Base-by-base conservation (phyloP, 2,888 invertebrate species). In the Apamea anceps region DNA sequence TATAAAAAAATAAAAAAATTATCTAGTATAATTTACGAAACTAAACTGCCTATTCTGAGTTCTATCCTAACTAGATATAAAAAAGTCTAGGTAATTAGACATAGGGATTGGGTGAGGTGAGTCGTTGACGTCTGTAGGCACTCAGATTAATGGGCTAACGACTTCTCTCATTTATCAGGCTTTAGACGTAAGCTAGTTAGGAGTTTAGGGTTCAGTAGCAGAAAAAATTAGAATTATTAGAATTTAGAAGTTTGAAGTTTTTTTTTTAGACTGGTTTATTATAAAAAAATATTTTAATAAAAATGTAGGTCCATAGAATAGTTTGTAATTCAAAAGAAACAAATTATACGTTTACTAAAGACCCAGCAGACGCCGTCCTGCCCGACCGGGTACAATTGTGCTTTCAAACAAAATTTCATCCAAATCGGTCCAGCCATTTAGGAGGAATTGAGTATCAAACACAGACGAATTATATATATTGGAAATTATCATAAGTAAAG, bases 141-240 rank as follows among this genome's bases (percentile, higher is more conserved):
- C 84, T 84, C 21, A 84, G 72, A 80, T 72, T 84, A 80, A 75
- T 77, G 62, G 28, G 63, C 57, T 80, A 84, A 85, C 42, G 81
- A 84, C 81, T 85, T 42, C 77, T 28, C 81, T 81, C 85, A 81
- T 84, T 84, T 85, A 84, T 84, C 84, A 84, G 48, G 62, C 73
- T 73, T 65, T 78, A 72, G 57, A 70, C 60, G 51, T 28, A 48
- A 37, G 28, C 72, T 63, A 66, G 68, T 70, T 70, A 73, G 8
- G 15, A 78, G 68, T 65, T 83, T 21, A 83, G 82, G 78, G 72
- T 83, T 82, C 72, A 48, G 84, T 78, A 54, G 12, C 8, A 48
- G 37, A 37, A 0, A 37, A 37, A 37, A 5, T 32, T 32, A 32
- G 32, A 32, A 32, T 32, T 32, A 32, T 32, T 32, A 2, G 32